phyloP scores from a whole-genome alignment of 92 coral and sea anemone genomes.

The Umimayanthus chanpuru region DNA sequence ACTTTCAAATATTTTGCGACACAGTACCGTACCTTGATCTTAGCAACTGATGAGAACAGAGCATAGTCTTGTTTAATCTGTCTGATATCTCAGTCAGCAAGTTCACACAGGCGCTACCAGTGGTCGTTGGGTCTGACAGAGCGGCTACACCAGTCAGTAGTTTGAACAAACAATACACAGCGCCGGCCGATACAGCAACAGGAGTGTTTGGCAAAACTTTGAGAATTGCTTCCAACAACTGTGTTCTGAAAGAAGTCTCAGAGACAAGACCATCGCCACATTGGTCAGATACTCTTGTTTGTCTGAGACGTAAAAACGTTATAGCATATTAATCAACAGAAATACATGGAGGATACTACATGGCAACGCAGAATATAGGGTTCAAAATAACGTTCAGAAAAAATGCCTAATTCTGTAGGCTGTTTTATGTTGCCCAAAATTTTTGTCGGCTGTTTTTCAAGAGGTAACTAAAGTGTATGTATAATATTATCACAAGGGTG shows the following conservation, averaged over 20 bases:
- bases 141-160: constrained; percentile 80
- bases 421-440: too few species aligned
- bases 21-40: constrained; percentile 69
- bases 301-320: constrained; percentile 20
- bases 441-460: too few species aligned
- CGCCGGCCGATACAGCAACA: constrained; percentile 82
- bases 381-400: too few species aligned
- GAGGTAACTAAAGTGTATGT: too few species aligned
- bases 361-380: background rate
- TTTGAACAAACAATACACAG: constrained; percentile 85
- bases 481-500: too few species aligned
- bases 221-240: constrained; percentile 72
- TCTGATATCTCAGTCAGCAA: constrained; percentile 75
- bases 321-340: background rate
- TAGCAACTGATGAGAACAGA: constrained; percentile 68
- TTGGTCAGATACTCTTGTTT: constrained; percentile 46
- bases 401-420: too few species aligned
- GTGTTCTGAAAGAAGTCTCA: constrained; percentile 62
- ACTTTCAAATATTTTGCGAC: background rate
- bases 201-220: constrained; percentile 74
- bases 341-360: background rate
- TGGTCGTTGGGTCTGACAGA: constrained; percentile 61
- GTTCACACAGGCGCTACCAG: constrained; percentile 77
- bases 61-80: constrained; percentile 61
- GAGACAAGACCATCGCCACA: constrained; percentile 37